Percentiles rank a stretch among this genome's conserved stretches.
Conservation (phyloP, 2,113 vertebrate genomes). For the Sinocyclocheilus maitianheensis region DNA sequence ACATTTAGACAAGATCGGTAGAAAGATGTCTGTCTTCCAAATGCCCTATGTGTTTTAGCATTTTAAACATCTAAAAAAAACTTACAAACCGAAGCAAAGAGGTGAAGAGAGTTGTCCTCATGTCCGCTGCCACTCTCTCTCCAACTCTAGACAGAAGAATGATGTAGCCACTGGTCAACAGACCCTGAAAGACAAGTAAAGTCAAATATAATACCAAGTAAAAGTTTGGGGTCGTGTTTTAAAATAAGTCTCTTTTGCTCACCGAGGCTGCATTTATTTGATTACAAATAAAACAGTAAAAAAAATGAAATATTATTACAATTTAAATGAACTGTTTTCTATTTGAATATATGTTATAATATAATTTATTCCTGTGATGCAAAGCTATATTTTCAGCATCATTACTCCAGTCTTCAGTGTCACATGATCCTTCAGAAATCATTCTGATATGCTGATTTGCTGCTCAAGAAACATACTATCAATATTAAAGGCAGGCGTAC, state of each 20-base stretch:
- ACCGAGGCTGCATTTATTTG: too few species aligned
- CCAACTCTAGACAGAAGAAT: slow-evolving; percentile 85
- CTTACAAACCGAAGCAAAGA: slow-evolving; percentile 81
- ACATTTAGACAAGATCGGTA: background rate
- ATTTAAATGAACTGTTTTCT: background rate
- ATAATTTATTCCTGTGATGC: background rate
- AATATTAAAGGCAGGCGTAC: background rate
- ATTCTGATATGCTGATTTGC: background rate
- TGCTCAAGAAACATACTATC: background rate
- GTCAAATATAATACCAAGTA: background rate
- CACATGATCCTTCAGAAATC: background rate
- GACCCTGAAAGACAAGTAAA: slow-evolving; percentile 73
- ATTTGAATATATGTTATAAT: background rate
- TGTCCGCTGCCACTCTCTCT: slow-evolving; percentile 85
- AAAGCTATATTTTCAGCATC: background rate
- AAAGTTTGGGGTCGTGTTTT: too few species aligned
- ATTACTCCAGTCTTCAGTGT: background rate
- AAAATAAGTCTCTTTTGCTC: too few species aligned
- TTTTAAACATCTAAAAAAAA: background rate
- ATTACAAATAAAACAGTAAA: too few species aligned
- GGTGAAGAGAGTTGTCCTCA: slow-evolving; percentile 87
- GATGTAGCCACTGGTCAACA: slow-evolving; percentile 90
- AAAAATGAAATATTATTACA: too few species aligned
- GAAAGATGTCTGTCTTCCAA: background rate
- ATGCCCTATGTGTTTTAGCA: background rate